Base-by-base conservation (phyloP, 2,888 invertebrate species). In the Lepidochitona cinerea region DNA sequence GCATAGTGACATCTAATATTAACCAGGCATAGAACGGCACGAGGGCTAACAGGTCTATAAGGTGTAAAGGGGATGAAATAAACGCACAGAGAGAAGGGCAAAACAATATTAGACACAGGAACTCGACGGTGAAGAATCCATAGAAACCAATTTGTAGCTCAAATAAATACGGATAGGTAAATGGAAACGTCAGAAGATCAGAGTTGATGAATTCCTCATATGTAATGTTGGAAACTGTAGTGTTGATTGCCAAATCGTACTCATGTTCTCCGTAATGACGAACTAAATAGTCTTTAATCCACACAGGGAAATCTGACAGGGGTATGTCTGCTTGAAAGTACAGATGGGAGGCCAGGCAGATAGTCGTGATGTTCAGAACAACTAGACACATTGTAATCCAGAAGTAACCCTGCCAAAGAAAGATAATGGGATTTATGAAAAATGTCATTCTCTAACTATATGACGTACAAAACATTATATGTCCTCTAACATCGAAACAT, bases 41-140 rank as follows among this genome's bases (percentile, higher is more conserved):
- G 6, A 76, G 37, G 32, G 73, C 74, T 14, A 79, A 36, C 36
- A 75, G 35, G 71, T 79, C 79, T 5, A 77, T 67, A 14, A 79
- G 41, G 70, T 79, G 77, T 4, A 79, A 37, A 14, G 37, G 29
- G 32, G 70, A 59, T 36, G 37, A 54, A 35, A 79, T 66, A 41
- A 79, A 79, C 6, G 59, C 32, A 4, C 29, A 29, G 29, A 59
- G 29, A 59, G 59, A 59, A 14, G 59, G 59, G 29, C 59, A 59
- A 9, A 59, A 59, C 23, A 59, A 4, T 4, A 59, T 26, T 2
- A 29, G 23, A 9, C 2, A 59, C 23, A 1, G 12, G 26, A 59
- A 29, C 29, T 59, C 59, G 29, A 59, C 59, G 5, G 59, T 29
- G 32, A 59, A 59, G 32, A 29, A 59, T 23, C 59, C 59, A 59